These are phyloP conservation scores for Sebastes taczanowskii DNA, from an alignment of 2,797 vertebrate species.

Conservation along the genomic window DNA sequence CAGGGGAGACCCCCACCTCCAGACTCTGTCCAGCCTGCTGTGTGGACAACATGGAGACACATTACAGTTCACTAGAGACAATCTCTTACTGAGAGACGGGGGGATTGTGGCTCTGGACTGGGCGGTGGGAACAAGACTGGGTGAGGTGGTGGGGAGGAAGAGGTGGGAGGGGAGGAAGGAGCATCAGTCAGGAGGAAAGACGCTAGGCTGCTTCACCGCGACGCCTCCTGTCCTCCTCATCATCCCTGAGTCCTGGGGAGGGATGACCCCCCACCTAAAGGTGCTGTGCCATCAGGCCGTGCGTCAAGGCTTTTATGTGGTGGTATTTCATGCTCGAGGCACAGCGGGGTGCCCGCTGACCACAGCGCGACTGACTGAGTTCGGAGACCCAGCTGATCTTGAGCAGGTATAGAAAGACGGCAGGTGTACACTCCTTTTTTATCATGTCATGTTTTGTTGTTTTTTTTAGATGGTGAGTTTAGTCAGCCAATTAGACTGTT, in stretches of 20 bases:
- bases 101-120: constrained; percentile 90
- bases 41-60: constrained; percentile 47
- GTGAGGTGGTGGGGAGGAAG: constrained; percentile 41
- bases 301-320: constrained; percentile 81
- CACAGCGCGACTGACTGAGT: constrained; percentile 84
- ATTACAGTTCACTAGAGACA: constrained; percentile 80
- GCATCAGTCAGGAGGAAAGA: constrained; percentile 50
- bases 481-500: no score
- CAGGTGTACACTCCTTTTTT: background rate
- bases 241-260: constrained; percentile 87
- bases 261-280: constrained; percentile 80
- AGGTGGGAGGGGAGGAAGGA: constrained; percentile 60
- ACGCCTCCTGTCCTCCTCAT: constrained; percentile 82
- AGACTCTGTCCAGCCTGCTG: constrained; percentile 83
- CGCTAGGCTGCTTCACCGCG: constrained; percentile 46
- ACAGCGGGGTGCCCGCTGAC: constrained; percentile 83
- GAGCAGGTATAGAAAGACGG: constrained; percentile 71
- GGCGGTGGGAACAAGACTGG: constrained; percentile 74
- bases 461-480: background rate
- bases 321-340: constrained; percentile 85
- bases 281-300: constrained; percentile 81
- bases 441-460: background rate
- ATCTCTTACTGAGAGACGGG: constrained; percentile 83
- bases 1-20: constrained; percentile 84
- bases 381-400: constrained; percentile 89